Base-by-base conservation (phyloP, 2,797 vertebrate species). In the Channallabes apus region DNA sequence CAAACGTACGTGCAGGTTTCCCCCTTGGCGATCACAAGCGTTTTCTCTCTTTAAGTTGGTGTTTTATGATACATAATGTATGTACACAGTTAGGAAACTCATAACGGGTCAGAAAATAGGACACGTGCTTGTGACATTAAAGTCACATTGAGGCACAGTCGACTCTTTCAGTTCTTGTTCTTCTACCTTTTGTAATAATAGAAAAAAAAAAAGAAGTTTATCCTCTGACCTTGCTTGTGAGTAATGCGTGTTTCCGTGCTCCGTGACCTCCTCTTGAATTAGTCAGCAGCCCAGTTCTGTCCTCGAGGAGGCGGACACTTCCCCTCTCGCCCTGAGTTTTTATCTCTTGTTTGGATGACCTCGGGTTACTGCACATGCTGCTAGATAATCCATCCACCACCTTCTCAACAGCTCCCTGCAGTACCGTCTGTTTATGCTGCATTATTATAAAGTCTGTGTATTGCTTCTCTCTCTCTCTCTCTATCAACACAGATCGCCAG, bases 161-260 rank as follows among this genome's bases (percentile, higher is more conserved):
- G 24, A 27, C 38, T 65, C 77, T 41, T 15, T 27, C 27, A 62
- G 54, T 62, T 29, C 86, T 85, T 80, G 27, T 68, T 38, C 11
- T 72, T 62, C 58, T 67, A 59, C 83, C 80, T 82, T 61, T 58
- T 85, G 54, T 86, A 84, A 79, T 79, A 82, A 9, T n/a, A 0
- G 3, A 9, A 17, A 17, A 38, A 82, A 80, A 64, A 82, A 82
- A 82, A 83, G 85, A 59, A 82, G 38, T 86, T 85, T 91, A 92
- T 92, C 93, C 90, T 73, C 82, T 87, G 87, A 84, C 86, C 75
- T 90, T 90, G 89, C 89, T 90, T 92, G 91, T 95, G 92, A 95
- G 92, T 94, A 94, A 94, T 94, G 93, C 88, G 89, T 92, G 91
- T 94, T 94, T 94, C 88, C 89, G 90, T 94, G 93, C 92, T 92